phyloP scores from a whole-genome alignment of 2,888 invertebrate genomes.

The Melanchra persicariae region DNA sequence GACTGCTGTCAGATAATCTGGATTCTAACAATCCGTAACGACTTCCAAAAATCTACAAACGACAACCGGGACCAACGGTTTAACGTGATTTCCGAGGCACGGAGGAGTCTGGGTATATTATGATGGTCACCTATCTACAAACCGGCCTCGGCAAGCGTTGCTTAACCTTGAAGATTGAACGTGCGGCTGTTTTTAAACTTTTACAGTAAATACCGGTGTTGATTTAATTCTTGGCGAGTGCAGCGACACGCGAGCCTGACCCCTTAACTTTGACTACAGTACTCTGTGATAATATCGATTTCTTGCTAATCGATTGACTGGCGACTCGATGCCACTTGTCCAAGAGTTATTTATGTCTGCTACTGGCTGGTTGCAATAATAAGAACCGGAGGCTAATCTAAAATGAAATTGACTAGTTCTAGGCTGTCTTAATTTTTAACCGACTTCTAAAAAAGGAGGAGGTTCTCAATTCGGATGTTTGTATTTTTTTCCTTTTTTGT shows the following conservation, averaged over 20 bases:
- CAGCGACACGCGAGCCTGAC: constrained; percentile 24
- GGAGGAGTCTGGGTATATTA: too few species aligned
- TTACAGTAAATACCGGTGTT: constrained; percentile 9
- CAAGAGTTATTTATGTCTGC: background rate
- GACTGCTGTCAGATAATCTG: too few species aligned
- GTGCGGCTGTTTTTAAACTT: background rate
- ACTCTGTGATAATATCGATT: constrained; percentile 30
- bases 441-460: too few species aligned
- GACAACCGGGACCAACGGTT: too few species aligned
- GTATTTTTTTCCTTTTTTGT: too few species aligned
- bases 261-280: constrained; percentile 1
- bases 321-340: constrained; percentile 2
- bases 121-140: too few species aligned
- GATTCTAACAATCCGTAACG: too few species aligned
- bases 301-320: constrained; percentile 25
- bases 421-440: background rate
- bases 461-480: too few species aligned
- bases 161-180: too few species aligned
- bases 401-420: background rate
- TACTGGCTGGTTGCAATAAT: background rate
- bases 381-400: background rate
- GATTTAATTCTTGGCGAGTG: constrained; percentile 36
- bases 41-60: too few species aligned
- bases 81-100: too few species aligned
- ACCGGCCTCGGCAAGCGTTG: too few species aligned